Base-by-base conservation (phyloP, 2,888 invertebrate genomes). In the Leptarthrus brevirostris region DNA sequence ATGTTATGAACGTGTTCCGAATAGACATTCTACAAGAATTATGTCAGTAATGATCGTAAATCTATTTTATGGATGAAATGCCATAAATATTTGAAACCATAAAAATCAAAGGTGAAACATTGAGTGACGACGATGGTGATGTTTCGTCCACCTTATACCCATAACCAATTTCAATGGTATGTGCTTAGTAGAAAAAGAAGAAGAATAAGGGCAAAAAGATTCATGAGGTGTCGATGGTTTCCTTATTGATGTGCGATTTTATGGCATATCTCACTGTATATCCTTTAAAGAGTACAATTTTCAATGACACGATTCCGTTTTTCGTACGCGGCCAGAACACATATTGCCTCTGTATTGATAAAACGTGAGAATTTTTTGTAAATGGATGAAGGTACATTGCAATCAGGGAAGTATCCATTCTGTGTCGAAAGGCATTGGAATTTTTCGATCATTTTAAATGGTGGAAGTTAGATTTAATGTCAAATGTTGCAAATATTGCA, bases 31-130 rank as follows among this genome's bases (percentile, higher is more conserved):
- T 70, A 53, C 70, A 36, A 54, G 36, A 71, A 71, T 66, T 66
- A 66, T 66, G 47, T 47, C 47, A 66, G 64, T 66, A 66, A 66
- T 66, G 47, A 47, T 47, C 64, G 64, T 66, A 66, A 66, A 66
- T 66, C 64, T 66, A 47, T 47, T 66, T 66, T 66, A 66, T 66
- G 52, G 52, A 70, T 52, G 36, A 53, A 70, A 53, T 70, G 52
- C 52, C 70, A 70, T 70, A 70, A 70, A 70, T 70, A 70, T 70
- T 70, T 70, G 70, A 70, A 70, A 70, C 70, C 70, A 70, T 70
- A 70, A 70, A 70, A 70, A 70, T 70, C 70, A 70, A 70, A 66
- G 64, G 64, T 66, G 64, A 66, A 64, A 47, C 64, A 66, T 66
- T 66, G 64, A 66, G n/a, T n/a, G n/a, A n/a, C n/a, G n/a, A n/a